Percentiles rank a stretch among this genome's conserved stretches.
These are phyloP conservation scores for Sitophilus oryzae DNA, from an alignment of 1,140 invertebrate species.

Conservation along the genomic window DNA sequence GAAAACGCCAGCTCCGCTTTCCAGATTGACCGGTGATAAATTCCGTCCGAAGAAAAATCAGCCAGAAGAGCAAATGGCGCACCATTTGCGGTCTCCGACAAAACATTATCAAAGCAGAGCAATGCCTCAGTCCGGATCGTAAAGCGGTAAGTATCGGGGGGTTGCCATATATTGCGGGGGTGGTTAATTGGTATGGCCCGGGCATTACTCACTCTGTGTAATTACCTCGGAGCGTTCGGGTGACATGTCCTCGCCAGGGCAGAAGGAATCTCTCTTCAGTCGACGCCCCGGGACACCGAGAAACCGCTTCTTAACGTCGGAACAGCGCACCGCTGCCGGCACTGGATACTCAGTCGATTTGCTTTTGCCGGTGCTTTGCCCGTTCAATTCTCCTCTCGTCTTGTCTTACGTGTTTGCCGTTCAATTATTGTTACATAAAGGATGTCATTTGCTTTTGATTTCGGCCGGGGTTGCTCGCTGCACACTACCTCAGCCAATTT, in stretches of 20 bases:
- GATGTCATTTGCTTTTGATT: conserved; percentile 27
- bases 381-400: conserved; percentile 7
- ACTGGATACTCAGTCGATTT: conserved; percentile 24
- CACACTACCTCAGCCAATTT: neutral
- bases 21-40: neutral
- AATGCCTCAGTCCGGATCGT: conserved; percentile 24
- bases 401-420: conserved; percentile 24
- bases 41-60: neutral
- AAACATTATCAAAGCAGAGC: conserved; percentile 26
- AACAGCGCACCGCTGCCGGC: conserved; percentile 18
- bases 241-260: conserved; percentile 41
- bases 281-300: conserved; percentile 7
- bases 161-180: conserved; percentile 24
- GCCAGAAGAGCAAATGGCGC: neutral
- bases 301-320: conserved; percentile 22
- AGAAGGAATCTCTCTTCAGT: conserved; percentile 20
- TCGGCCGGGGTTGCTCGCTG: neutral
- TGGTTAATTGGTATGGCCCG: conserved; percentile 37
- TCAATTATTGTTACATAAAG: conserved; percentile 28
- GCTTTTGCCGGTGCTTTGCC: conserved; percentile 15
- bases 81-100: conserved; percentile 24
- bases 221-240: conserved; percentile 41
- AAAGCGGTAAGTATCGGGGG: conserved; percentile 23
- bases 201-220: conserved; percentile 43
- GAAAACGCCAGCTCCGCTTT: too few relatives aligned